Evolutionary conservation across 2,888 invertebrate genomes (phyloP).

Genomic region (Seira musarum): DNA sequence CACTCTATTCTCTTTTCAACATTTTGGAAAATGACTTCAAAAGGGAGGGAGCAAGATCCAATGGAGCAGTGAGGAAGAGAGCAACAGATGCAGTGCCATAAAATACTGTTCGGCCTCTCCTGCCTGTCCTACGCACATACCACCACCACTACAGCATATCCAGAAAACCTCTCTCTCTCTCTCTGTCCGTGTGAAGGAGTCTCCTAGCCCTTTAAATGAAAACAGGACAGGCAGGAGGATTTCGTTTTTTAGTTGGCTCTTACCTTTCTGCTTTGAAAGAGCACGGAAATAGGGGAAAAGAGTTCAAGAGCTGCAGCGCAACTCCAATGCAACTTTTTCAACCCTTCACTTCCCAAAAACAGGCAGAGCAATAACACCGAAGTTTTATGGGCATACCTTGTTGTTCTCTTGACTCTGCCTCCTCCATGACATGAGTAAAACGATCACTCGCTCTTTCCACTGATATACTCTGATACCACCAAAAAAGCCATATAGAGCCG

Average conservation of each 20-base stretch:
- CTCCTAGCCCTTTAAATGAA: constrained; percentile 24
- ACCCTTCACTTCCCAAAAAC: constrained; percentile 30
- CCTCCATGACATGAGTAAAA: background rate
- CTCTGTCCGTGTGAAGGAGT: background rate
- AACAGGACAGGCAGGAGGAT: too few species aligned
- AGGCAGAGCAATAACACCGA: constrained; percentile 34
- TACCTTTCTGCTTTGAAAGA: too few species aligned
- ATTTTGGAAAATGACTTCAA: too few species aligned
- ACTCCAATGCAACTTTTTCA: constrained; percentile 3
- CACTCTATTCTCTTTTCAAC: background rate
- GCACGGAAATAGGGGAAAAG: too few species aligned
- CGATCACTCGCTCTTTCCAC: too few species aligned
- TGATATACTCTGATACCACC: too few species aligned
- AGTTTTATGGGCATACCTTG: constrained; percentile 38
- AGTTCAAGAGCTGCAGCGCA: constrained; percentile 18
- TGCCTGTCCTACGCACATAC: too few species aligned
- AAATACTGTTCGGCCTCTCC: too few species aligned
- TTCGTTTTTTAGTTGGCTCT: too few species aligned
- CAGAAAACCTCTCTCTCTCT: background rate
- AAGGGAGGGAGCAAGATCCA: constrained; percentile 14
- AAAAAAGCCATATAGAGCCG: too few species aligned
- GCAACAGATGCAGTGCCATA: constrained; percentile 19
- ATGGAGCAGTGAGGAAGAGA: constrained; percentile 14
- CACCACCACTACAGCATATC: too few species aligned
- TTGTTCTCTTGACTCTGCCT: constrained; percentile 34